These are phyloP conservation scores for Thunnus thynnus DNA, from an alignment of 2,113 vertebrate genomes.

Conservation along the genomic window DNA sequence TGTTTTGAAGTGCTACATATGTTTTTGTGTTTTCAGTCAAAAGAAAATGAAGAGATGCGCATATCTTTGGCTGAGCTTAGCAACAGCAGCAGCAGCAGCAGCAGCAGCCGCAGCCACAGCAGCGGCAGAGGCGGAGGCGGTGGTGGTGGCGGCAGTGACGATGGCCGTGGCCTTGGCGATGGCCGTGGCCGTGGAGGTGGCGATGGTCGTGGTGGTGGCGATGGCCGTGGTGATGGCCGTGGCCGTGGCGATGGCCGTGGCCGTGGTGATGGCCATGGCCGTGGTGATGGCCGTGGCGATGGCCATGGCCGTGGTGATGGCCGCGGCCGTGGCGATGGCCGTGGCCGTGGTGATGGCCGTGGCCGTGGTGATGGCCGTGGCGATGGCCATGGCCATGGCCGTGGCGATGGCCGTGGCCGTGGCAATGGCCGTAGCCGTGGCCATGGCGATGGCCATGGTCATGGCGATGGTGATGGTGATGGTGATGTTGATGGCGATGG, in stretches of 20 bases:
- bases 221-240: fast-evolving
- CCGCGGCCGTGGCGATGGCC: too few species aligned
- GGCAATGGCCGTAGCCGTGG: too few species aligned
- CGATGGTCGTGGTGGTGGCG: fast-evolving
- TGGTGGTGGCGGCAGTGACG: too few species aligned
- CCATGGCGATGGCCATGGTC: too few species aligned
- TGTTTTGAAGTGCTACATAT: conserved; percentile 1
- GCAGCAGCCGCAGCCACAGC: not conserved
- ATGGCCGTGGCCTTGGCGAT: fast-evolving
- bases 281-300: fast-evolving
- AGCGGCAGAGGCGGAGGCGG: not conserved
- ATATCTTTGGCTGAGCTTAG: conserved; percentile 88
- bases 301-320: too few species aligned
- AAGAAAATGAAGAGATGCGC: conserved; percentile 93
- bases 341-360: too few species aligned
- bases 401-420: too few species aligned
- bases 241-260: fast-evolving
- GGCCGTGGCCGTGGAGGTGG: fast-evolving
- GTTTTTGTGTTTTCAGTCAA: conserved; percentile 84
- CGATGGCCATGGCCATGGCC: fast-evolving
- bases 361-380: too few species aligned
- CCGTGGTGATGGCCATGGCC: fast-evolving
- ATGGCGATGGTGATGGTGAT: too few species aligned
- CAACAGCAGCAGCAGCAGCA: conserved; percentile 35
- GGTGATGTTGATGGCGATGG: too few species aligned